Percentiles rank a stretch among this genome's conserved stretches.
Conservation (phyloP, 2,113 vertebrate species). For the Spilogale gracilis region DNA sequence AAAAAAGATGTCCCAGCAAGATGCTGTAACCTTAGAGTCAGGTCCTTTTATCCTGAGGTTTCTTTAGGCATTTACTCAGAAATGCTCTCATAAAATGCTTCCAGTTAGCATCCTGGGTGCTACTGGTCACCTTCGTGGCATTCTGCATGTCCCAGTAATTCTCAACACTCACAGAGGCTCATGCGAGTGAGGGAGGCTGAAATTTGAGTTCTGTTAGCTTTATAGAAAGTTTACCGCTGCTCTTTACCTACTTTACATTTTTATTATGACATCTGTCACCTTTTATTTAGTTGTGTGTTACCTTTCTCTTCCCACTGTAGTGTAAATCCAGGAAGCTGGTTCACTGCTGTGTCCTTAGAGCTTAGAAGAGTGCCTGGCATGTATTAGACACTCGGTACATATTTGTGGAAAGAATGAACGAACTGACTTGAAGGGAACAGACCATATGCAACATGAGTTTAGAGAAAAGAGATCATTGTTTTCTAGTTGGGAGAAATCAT, state of each 20-base stretch:
- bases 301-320: not conserved
- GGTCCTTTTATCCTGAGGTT: not conserved
- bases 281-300: not conserved
- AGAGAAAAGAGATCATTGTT: constrained; percentile 34
- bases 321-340: not conserved
- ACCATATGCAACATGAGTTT: not conserved
- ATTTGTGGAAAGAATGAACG: constrained; percentile 35
- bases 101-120: not conserved
- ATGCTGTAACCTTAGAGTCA: not conserved
- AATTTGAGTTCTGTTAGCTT: constrained; percentile 1
- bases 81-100: not conserved
- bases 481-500: not conserved
- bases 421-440: not conserved
- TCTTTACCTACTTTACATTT: not conserved
- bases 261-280: not conserved
- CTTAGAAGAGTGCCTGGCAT: not conserved
- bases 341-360: not conserved
- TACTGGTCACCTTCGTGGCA: not conserved
- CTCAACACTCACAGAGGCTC: not conserved
- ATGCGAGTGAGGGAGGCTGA: not conserved
- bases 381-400: not conserved
- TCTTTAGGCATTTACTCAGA: not conserved
- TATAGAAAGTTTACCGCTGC: not conserved
- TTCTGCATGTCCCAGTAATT: not conserved
- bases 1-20: constrained; percentile 19